Evolutionary conservation across 2,888 invertebrate genomes (phyloP).

Genomic region (Adelognathus sp.): DNA sequence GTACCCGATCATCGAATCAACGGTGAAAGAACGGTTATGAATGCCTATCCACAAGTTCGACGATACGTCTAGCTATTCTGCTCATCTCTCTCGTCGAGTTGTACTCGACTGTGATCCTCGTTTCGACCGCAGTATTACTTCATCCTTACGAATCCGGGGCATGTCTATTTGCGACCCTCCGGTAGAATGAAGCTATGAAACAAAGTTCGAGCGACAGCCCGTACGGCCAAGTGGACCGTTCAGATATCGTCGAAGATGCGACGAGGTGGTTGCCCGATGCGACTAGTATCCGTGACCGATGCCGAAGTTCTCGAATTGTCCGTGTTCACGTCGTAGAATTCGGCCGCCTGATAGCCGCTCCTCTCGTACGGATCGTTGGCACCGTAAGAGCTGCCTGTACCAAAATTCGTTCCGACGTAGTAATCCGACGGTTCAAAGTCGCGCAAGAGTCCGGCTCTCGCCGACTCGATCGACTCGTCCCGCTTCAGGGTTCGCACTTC

Average conservation of each 20-base stretch:
- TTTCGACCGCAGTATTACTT: neutral
- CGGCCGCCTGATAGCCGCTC: slow-evolving; percentile 77
- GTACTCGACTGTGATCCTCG: neutral
- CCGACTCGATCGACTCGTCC: slow-evolving; percentile 86
- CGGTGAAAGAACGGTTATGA: too few species aligned
- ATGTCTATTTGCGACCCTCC: neutral
- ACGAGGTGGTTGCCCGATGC: slow-evolving; percentile 87
- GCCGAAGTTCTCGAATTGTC: slow-evolving; percentile 74
- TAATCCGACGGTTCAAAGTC: slow-evolving; percentile 89
- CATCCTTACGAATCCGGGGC: neutral
- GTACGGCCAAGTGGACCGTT: slow-evolving; percentile 46
- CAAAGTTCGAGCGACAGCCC: neutral
- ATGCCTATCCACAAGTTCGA: too few species aligned
- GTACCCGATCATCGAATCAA: too few species aligned
- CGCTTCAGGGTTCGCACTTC: slow-evolving; percentile 82
- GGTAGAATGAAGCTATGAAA: slow-evolving; percentile 21
- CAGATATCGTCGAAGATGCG: slow-evolving; percentile 93
- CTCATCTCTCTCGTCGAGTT: too few species aligned
- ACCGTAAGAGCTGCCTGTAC: slow-evolving; percentile 72
- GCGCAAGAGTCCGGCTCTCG: slow-evolving; percentile 89
- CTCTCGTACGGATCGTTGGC: slow-evolving; percentile 70
- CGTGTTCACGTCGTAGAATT: slow-evolving; percentile 76
- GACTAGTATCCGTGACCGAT: slow-evolving; percentile 79
- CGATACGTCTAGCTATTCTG: too few species aligned
- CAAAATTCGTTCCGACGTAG: slow-evolving; percentile 83